phyloP scores from a whole-genome alignment of 2,113 vertebrate species.

The Carollia perspicillata region DNA sequence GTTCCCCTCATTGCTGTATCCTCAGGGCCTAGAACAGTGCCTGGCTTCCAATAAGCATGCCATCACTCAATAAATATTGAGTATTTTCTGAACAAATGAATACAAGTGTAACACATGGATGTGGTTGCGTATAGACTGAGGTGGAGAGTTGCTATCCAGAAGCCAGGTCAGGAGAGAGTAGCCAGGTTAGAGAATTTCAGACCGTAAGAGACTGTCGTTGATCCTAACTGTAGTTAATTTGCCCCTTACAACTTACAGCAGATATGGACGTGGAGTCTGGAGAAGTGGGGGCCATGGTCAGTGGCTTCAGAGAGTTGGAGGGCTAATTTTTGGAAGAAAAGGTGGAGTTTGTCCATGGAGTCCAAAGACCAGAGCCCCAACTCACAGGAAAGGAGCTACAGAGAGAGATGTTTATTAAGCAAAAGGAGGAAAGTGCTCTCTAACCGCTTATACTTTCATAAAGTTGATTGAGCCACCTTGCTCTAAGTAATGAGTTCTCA shows the following conservation, averaged over 20 bases:
- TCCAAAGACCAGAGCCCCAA: not conserved
- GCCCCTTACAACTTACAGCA: not conserved
- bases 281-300: not conserved
- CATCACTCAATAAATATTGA: not conserved
- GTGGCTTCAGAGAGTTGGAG: not conserved
- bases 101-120: not conserved
- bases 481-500: not conserved
- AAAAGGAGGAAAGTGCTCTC: not conserved
- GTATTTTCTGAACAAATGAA: not conserved
- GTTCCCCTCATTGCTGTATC: not conserved
- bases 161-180: not conserved
- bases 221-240: not conserved
- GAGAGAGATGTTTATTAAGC: not conserved
- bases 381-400: not conserved
- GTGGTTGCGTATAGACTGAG: not conserved
- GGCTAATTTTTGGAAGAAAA: not conserved
- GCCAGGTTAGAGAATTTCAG: not conserved
- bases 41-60: not conserved
- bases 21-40: not conserved
- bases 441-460: not conserved
- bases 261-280: not conserved
- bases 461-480: not conserved
- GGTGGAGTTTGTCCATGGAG: not conserved
- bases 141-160: not conserved
- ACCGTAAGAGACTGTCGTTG: not conserved